phyloP scores from a whole-genome alignment of 2,113 vertebrate genomes.

The Antechinus flavipes region DNA sequence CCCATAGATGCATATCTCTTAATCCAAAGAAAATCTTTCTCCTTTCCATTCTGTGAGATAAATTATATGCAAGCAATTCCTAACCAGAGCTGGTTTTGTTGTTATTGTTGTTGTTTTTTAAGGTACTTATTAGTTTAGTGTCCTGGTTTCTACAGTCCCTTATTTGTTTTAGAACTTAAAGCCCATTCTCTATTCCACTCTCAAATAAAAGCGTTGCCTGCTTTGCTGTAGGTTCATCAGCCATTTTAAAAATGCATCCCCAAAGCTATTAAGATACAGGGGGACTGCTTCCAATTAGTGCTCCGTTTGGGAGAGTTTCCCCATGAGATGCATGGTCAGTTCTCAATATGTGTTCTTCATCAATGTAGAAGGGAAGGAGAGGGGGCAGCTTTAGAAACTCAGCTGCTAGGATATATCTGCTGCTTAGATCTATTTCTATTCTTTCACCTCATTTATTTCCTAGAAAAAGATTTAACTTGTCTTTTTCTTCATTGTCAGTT shows the following conservation, averaged over 20 bases:
- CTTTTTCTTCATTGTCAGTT: slow-evolving; percentile 37
- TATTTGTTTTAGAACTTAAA: slow-evolving; percentile 59
- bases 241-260: slow-evolving; percentile 59
- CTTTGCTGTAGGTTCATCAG: slow-evolving; percentile 31
- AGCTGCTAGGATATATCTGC: background rate
- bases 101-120: slow-evolving; percentile 29
- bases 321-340: slow-evolving; percentile 1
- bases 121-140: slow-evolving; percentile 23
- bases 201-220: slow-evolving; percentile 47
- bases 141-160: slow-evolving; percentile 31
- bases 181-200: background rate
- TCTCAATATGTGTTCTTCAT: slow-evolving; percentile 33
- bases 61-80: background rate
- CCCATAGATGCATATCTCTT: background rate
- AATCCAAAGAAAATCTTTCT: background rate
- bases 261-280: slow-evolving; percentile 68
- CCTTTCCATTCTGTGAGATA: background rate
- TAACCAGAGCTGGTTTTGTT: background rate
- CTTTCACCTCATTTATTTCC: slow-evolving; percentile 31
- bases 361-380: background rate
- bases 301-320: slow-evolving; percentile 15
- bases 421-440: slow-evolving; percentile 35
- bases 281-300: slow-evolving; percentile 3
- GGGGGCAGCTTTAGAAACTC: background rate
- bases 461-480: slow-evolving; percentile 40